A percentile compares a stretch with the other conserved stretches of the same genome.
These are phyloP conservation scores for Dryobotodes eremita DNA, from an alignment of 2,888 invertebrate genomes.

Conservation along the genomic window DNA sequence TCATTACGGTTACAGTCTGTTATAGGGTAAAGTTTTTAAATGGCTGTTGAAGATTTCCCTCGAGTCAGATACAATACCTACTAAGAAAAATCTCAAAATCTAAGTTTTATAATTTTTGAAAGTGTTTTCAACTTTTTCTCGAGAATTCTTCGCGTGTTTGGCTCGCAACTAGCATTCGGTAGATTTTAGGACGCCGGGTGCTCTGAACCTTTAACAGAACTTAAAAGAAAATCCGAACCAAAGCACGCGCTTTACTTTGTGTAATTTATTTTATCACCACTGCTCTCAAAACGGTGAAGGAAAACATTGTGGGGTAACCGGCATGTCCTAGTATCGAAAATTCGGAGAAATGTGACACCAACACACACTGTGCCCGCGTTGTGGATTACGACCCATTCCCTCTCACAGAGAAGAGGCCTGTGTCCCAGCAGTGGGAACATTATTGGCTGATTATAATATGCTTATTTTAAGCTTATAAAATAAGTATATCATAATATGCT, in stretches of 20 bases:
- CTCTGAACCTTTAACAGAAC: background rate
- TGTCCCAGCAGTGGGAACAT: background rate
- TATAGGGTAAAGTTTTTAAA: constrained; percentile 51
- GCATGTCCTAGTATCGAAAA: background rate
- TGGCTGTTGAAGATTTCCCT: constrained; percentile 53
- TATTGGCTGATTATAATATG: background rate
- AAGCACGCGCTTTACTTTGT: background rate
- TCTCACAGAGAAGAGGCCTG: background rate
- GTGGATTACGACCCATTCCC: background rate
- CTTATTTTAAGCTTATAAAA: too few relatives aligned
- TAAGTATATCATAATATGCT: background rate
- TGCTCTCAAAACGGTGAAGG: background rate
- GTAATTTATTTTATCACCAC: background rate
- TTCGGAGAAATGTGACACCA: background rate
- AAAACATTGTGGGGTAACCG: background rate
- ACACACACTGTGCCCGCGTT: background rate
- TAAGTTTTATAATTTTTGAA: constrained; percentile 51
- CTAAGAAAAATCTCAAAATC: constrained; percentile 44
- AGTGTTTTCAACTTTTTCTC: constrained; percentile 41
- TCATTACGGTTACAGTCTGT: constrained; percentile 53
- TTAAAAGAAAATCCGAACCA: background rate
- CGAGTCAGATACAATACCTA: constrained; percentile 28
- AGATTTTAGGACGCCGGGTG: background rate
- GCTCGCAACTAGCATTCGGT: constrained; percentile 36
- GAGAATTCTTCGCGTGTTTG: constrained; percentile 15